phyloP scores from a whole-genome alignment of 2,888 invertebrate species.

The Morinoia aosen region DNA sequence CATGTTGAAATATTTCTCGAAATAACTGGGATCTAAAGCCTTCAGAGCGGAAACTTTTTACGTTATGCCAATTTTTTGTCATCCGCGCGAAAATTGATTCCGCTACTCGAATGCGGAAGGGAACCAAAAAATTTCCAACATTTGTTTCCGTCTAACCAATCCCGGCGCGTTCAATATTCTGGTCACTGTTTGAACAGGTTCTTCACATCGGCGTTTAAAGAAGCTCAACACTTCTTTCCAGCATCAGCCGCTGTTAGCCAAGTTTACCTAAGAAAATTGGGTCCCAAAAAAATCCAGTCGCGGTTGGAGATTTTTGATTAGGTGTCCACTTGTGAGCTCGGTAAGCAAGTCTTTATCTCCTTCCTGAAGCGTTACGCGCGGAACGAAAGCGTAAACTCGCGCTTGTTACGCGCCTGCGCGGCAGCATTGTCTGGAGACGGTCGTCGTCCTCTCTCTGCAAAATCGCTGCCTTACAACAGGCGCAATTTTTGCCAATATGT shows the following conservation, averaged over 20 bases:
- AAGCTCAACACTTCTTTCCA: neutral
- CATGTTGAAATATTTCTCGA: no score
- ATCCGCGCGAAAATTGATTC: no score
- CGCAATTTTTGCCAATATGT: no score
- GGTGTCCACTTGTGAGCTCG: slow-evolving; percentile 1
- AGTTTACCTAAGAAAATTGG: slow-evolving; percentile 26
- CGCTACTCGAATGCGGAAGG: neutral
- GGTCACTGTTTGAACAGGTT: neutral
- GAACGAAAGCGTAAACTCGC: neutral
- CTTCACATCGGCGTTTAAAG: neutral
- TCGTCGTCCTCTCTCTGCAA: neutral
- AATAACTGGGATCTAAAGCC: no score
- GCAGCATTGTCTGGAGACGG: neutral
- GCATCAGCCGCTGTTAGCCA: neutral
- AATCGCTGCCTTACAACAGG: no score
- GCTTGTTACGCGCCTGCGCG: neutral
- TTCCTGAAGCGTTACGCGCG: neutral
- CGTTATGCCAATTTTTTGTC: no score
- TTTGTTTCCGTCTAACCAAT: neutral
- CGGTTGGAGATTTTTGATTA: neutral
- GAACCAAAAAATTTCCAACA: neutral
- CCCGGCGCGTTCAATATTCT: neutral
- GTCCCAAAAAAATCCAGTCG: neutral
- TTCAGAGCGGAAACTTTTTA: no score
- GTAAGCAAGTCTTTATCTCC: slow-evolving; percentile 42